Evolutionary conservation across 2,113 vertebrate genomes (phyloP), one percentile per base, ranked within the genome.

Genomic region (Psilopsiagon aurifrons): DNA sequence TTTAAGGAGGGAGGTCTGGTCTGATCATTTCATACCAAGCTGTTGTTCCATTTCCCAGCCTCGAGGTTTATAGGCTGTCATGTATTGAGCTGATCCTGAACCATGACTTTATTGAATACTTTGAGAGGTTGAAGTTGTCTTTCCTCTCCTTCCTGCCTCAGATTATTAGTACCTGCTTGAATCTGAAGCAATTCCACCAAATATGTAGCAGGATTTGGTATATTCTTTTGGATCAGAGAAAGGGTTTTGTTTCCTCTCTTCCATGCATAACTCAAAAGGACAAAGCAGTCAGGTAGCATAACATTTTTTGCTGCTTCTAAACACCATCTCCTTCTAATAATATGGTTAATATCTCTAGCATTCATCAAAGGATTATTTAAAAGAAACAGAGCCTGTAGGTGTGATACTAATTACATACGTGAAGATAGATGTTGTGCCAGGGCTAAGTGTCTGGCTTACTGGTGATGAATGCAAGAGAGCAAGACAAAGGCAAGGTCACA

Each of bases 331-430:
- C 78, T 88, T 94, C 94, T 94, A 94, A 95, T 83, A 97, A 88
- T 69, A 79, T 37, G 33, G 63, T 92, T 93, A 96, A 86, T 95
- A 96, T 93, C 92, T 97, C 78, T 41, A 83, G 88, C 62, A 89
- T 91, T 92, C 92, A 95, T 97, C 96, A 97, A 97, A 97, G 91
- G 95, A 96, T 96, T 94, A 91, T 96, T 93, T 92, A 91, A 89
- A 87, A 94, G 96, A 94, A 96, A 92, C 66, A 96, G 96, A 94
- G 89, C 95, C 95, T 92, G 91, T 95, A 96, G 97, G 92, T 94
- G 94, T 97, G 96, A 95, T 95, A 63, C 86, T 97, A 96, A 97
- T 96, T 97, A 96, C 57, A 35, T 57, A n/a, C 37, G 90, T 92
- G 90, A 94, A 88, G 94, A 94, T 86, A 80, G 84, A 95, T 95